These are phyloP conservation scores for Chionoecetes opilio DNA, from an alignment of 1,140 invertebrate species.

Conservation along the genomic window DNA sequence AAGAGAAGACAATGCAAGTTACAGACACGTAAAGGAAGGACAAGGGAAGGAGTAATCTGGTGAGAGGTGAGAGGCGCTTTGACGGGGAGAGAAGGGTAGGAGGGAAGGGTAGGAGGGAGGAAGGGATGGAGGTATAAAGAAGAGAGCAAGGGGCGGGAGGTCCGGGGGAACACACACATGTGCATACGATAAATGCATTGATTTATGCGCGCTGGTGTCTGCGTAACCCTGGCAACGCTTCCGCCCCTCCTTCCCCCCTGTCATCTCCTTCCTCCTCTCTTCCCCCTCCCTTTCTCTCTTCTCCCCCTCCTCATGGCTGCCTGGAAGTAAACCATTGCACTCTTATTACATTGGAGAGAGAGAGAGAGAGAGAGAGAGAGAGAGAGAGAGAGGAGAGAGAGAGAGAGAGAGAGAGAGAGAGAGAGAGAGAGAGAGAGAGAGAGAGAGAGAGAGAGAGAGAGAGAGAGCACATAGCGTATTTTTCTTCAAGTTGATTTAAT, in stretches of 20 bases:
- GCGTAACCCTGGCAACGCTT: conserved; percentile 50
- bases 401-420: conserved; percentile 33
- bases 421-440: conserved; percentile 35
- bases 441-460: background rate
- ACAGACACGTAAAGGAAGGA: background rate
- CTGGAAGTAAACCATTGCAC: conserved; percentile 23
- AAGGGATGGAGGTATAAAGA: conserved; percentile 25
- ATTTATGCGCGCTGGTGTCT: conserved; percentile 68
- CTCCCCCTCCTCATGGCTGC: conserved; percentile 22
- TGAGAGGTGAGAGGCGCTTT: conserved; percentile 15
- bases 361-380: conserved; percentile 42
- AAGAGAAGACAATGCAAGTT: background rate
- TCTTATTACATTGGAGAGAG: conserved; percentile 2
- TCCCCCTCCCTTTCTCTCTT: background rate
- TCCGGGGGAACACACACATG: conserved; percentile 55
- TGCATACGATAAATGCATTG: conserved; percentile 73
- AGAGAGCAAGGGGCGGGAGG: conserved; percentile 21
- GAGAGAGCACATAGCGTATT: background rate
- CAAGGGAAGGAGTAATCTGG: background rate
- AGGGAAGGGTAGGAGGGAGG: conserved; percentile 21
- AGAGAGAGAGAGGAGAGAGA: conserved; percentile 41
- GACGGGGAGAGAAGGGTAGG: background rate
- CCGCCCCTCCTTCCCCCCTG: background rate
- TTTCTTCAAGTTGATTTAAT: no score
- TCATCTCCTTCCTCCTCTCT: background rate